Evolutionary conservation across 1,140 invertebrate species (phyloP).

Genomic region (Carcinoscorpius rotundicauda): DNA sequence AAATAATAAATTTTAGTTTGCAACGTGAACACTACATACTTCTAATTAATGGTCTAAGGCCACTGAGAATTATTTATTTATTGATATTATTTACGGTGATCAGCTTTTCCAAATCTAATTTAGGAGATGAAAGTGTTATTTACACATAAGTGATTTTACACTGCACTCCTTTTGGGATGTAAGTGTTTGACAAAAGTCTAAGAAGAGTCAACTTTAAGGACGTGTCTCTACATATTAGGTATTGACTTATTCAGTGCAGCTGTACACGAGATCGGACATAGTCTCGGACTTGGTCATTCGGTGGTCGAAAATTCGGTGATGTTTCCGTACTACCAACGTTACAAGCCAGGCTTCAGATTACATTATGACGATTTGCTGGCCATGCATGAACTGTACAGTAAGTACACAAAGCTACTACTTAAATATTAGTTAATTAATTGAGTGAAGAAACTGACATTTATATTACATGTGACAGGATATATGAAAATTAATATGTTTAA

Average conservation of each 20-base stretch:
- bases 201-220: background rate
- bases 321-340: slow-evolving; percentile 35
- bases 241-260: slow-evolving; percentile 40
- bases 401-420: background rate
- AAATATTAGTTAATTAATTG: too few species aligned
- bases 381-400: slow-evolving; percentile 40
- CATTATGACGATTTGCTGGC: slow-evolving; percentile 37
- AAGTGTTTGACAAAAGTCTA: background rate
- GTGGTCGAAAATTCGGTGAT: slow-evolving; percentile 32
- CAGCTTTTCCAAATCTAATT: background rate
- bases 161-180: background rate
- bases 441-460: too few species aligned
- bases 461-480: too few species aligned
- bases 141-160: background rate
- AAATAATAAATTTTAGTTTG: too few species aligned
- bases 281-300: slow-evolving; percentile 35
- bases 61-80: background rate
- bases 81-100: background rate
- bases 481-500: too few species aligned
- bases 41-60: background rate
- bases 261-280: slow-evolving; percentile 38
- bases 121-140: background rate
- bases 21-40: background rate
- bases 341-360: slow-evolving; percentile 30
- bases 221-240: slow-evolving; percentile 24